Conservation (phyloP, 2,113 vertebrate genomes). For the Probosciger aterrimus region DNA sequence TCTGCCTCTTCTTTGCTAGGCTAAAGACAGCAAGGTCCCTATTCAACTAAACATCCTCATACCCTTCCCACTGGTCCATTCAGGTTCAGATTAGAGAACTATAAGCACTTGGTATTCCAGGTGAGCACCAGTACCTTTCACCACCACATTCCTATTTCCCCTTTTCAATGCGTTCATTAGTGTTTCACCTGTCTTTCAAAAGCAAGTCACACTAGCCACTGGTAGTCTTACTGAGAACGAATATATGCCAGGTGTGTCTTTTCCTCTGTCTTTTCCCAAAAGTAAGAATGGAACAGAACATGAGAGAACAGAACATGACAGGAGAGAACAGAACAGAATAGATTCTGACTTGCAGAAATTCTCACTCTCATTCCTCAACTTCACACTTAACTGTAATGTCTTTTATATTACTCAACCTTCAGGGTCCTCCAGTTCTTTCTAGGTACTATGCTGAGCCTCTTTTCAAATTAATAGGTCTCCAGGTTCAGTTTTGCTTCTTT, state of each 20-base stretch:
- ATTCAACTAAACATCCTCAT: fast-evolving
- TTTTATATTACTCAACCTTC: not conserved
- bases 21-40: not conserved
- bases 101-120: not conserved
- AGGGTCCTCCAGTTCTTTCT: not conserved
- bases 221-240: not conserved
- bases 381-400: not conserved
- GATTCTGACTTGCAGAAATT: not conserved
- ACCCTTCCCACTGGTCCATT: not conserved
- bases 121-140: not conserved
- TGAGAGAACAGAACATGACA: too few species aligned
- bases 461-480: not conserved
- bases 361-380: not conserved
- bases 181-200: not conserved
- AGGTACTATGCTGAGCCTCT: not conserved
- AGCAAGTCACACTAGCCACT: not conserved
- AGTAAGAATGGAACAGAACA: not conserved
- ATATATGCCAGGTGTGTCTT: fast-evolving
- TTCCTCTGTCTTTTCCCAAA: not conserved
- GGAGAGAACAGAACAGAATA: not conserved
- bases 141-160: not conserved
- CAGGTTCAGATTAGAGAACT: not conserved
- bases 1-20: not conserved
- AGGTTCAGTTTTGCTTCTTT: not conserved
- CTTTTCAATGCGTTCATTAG: not conserved